A percentile compares a stretch with the other conserved stretches of the same genome.
phyloP scores from a whole-genome alignment of 2,888 invertebrate species.

The Eurois occulta region DNA sequence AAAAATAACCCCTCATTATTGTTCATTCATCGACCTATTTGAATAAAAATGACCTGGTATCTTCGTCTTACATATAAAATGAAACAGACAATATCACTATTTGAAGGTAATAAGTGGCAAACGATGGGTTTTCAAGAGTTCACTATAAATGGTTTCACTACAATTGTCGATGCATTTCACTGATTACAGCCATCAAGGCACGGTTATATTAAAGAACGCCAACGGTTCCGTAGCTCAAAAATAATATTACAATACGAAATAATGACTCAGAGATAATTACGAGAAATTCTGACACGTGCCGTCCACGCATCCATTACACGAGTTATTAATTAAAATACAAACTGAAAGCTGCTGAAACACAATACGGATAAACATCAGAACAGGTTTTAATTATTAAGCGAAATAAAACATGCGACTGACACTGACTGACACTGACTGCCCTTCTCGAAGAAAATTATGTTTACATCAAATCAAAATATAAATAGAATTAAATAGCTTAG shows the following conservation, averaged over 20 bases:
- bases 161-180: conserved; percentile 25
- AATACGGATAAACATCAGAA: conserved; percentile 38
- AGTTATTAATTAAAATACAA: conserved; percentile 51
- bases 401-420: conserved; percentile 43
- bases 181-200: conserved; percentile 30
- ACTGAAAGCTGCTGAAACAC: conserved; percentile 34
- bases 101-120: conserved; percentile 33
- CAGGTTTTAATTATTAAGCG: conserved; percentile 47
- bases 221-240: conserved; percentile 45
- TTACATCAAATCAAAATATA: conserved; percentile 19
- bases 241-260: conserved; percentile 3
- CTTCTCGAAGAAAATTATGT: conserved; percentile 19
- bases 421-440: too few relatives aligned
- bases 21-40: background rate
- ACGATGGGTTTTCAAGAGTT: conserved; percentile 27
- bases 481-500: conserved; percentile 1
- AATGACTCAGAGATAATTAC: conserved; percentile 33
- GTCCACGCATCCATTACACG: conserved; percentile 18
- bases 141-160: conserved; percentile 31
- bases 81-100: conserved; percentile 19
- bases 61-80: background rate
- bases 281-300: conserved; percentile 27
- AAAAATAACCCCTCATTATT: background rate
- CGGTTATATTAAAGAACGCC: background rate
- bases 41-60: background rate